Conservation (phyloP, 2,113 vertebrate species). For the Tragulus kanchil region DNA sequence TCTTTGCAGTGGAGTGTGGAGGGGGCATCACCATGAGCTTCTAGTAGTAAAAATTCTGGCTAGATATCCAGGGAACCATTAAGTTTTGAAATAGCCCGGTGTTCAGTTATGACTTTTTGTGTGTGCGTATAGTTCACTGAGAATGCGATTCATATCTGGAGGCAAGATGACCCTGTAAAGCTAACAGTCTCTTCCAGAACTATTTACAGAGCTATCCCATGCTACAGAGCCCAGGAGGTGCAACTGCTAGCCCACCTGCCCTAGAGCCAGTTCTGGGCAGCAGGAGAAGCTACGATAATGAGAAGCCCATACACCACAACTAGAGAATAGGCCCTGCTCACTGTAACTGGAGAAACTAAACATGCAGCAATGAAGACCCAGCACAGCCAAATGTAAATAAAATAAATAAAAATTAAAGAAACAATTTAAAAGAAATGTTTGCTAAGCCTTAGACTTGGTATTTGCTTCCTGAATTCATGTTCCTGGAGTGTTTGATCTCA, state of each 20-base stretch:
- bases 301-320: neutral
- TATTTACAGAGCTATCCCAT: neutral
- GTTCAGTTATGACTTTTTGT: no score
- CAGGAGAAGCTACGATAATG: neutral
- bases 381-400: neutral
- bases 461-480: neutral
- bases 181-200: neutral
- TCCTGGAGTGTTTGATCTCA: neutral
- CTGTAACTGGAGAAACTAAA: neutral
- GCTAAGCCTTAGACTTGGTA: neutral
- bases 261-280: neutral
- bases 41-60: neutral
- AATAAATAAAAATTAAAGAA: neutral
- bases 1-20: neutral
- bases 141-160: neutral
- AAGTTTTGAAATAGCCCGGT: neutral
- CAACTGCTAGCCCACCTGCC: neutral
- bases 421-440: neutral
- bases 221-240: no score
- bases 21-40: neutral
- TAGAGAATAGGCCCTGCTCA: neutral
- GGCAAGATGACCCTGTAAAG: neutral
- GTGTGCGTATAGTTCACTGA: neutral
- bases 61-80: neutral
- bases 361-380: neutral